Base-by-base conservation (phyloP, 2,797 vertebrate genomes). In the Platyrinchus mystaceus region DNA sequence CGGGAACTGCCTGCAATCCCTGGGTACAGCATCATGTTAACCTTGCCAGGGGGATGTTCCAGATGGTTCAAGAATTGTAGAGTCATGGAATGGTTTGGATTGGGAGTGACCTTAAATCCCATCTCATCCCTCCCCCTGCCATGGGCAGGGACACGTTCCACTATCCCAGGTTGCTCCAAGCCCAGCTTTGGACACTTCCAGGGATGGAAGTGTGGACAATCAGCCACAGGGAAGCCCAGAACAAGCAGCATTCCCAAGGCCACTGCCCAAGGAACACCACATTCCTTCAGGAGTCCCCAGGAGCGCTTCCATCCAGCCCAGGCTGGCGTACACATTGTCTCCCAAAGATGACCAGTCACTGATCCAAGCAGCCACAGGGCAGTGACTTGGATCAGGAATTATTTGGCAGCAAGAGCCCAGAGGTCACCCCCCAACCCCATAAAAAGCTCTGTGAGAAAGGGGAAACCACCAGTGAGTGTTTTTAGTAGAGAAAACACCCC, bases 401-500 rank as follows among this genome's bases (percentile, higher is more conserved):
- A 9, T 16, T 79, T 60, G 68, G 23, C 60, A 85, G 74, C 7
- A 27, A 52, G n/a, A 79, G 41, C 14, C 19, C 63, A 92, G 43
- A 89, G 59, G 44, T 76, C 52, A 74, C 39, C 7, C 24, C 64
- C 8, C 4, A 0, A 50, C 22, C 53, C 3, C 9, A 30, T 63
- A 81, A 91, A 90, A 91, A 58, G 46, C 70, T 90, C 91, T 74
- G 66, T 94, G 94, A 94, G 94, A 96, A 91, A 89, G 41, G 43
- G 77, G 67, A 95, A 97, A 89, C 78, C 92, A 89, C 26, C 36
- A 94, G 50, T 46, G 92, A 87, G 47, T 58, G 56, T 70, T 97
- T 96, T 97, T 95, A 95, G 87, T 94, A 73, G 93, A 90, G 90
- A 95, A 91, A 93, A 92, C 88, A 32, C 80, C 87, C 94, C 91